Conservation (phyloP, 2,888 invertebrate species). For the Amiota mariae region DNA sequence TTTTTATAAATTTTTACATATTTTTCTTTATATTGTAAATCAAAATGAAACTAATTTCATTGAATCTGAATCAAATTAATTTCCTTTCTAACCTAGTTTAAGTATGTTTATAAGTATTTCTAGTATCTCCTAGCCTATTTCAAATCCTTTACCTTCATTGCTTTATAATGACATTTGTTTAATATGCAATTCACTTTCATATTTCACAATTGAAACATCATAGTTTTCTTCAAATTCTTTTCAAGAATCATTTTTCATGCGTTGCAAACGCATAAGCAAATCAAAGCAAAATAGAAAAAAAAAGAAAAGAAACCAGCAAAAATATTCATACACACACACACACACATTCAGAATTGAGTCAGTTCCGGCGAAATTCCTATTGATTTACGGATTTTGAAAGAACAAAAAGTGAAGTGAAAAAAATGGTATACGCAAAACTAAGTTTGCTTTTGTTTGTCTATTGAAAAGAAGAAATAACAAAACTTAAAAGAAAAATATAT, state of each 20-base stretch:
- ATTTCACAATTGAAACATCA: too few species aligned
- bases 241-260: not conserved
- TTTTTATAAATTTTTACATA: too few species aligned
- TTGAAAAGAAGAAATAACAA: not conserved
- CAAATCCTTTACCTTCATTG: too few species aligned
- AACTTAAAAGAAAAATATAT: not conserved
- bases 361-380: slow-evolving; percentile 44
- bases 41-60: too few species aligned
- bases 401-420: slow-evolving; percentile 25
- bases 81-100: too few species aligned
- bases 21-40: too few species aligned
- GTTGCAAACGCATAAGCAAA: not conserved
- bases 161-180: too few species aligned
- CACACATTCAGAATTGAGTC: not conserved
- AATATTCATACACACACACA: slow-evolving; percentile 26
- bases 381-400: slow-evolving; percentile 50
- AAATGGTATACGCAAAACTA: not conserved
- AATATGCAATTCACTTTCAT: too few species aligned
- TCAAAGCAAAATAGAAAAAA: slow-evolving; percentile 17
- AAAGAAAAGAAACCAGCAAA: slow-evolving; percentile 30
- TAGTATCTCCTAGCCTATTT: too few species aligned
- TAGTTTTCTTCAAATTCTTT: too few species aligned
- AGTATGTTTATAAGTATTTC: too few species aligned
- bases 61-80: too few species aligned
- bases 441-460: not conserved